Evolutionary conservation across 2,113 vertebrate species (phyloP).

Genomic region (Cheilinus undulatus): DNA sequence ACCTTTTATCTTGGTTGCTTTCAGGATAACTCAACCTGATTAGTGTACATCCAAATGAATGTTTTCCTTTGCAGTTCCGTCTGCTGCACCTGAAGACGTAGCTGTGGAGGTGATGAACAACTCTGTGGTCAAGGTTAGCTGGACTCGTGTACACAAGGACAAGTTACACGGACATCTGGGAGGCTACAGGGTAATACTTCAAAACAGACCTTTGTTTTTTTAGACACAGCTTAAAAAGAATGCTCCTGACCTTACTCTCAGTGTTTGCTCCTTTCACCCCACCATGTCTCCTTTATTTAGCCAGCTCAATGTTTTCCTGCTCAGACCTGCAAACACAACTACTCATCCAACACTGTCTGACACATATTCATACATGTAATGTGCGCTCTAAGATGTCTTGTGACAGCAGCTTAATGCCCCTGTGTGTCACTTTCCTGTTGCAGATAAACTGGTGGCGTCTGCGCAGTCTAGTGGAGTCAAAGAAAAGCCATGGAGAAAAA

Average conservation of each 20-base stretch:
- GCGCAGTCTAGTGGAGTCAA: constrained; percentile 86
- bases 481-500: constrained; percentile 86
- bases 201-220: constrained; percentile 70
- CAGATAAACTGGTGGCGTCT: constrained; percentile 95
- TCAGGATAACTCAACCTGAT: background rate
- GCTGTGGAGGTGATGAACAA: constrained; percentile 89
- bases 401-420: background rate
- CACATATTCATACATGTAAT: background rate
- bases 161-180: constrained; percentile 92
- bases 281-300: constrained; percentile 18
- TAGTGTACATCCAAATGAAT: constrained; percentile 32
- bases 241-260: constrained; percentile 52
- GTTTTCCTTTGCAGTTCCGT: constrained; percentile 86
- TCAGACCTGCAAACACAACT: background rate
- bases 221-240: constrained; percentile 74
- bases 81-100: constrained; percentile 88
- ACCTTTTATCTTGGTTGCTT: background rate
- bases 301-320: constrained; percentile 31
- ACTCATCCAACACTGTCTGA: background rate
- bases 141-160: constrained; percentile 91
- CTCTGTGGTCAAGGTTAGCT: constrained; percentile 89
- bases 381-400: background rate
- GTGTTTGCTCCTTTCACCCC: constrained; percentile 37
- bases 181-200: constrained; percentile 93
- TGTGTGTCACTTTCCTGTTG: constrained; percentile 12